Evolutionary conservation across 2,113 vertebrate species (phyloP).

Genomic region (Cavia aperea): DNA sequence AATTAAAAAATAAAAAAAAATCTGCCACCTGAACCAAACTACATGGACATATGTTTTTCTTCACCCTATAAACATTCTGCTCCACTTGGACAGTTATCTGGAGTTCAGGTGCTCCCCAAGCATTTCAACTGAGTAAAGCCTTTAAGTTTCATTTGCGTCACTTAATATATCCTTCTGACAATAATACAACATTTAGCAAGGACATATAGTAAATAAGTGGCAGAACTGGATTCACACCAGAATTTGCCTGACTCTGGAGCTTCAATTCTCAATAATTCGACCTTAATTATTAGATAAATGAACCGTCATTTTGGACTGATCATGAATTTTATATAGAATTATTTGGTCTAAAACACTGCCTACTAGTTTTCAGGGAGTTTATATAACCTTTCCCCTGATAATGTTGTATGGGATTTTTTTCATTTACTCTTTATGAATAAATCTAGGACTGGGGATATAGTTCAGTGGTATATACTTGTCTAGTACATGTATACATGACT

Average conservation of each 20-base stretch:
- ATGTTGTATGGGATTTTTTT: not conserved
- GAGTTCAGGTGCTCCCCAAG: not conserved
- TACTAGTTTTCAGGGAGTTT: slow-evolving; percentile 25
- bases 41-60: not conserved
- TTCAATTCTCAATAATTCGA: slow-evolving; percentile 20
- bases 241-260: not conserved
- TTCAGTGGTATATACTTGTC: not conserved
- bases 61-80: slow-evolving; percentile 3
- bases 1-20: too few relatives aligned
- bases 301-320: slow-evolving; percentile 1
- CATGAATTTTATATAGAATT: not conserved
- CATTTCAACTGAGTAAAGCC: not conserved
- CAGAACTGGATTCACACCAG: not conserved
- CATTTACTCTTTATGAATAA: slow-evolving; percentile 23
- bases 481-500: not conserved
- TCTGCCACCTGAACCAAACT: slow-evolving; percentile 22
- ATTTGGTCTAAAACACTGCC: slow-evolving; percentile 34
- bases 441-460: not conserved
- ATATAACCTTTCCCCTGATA: not conserved
- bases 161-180: slow-evolving; percentile 39
- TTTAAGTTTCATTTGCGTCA: slow-evolving; percentile 17
- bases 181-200: slow-evolving; percentile 37
- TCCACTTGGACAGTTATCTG: not conserved
- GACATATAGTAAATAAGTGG: not conserved
- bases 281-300: not conserved